Base-by-base conservation (phyloP, 2,113 vertebrate genomes). In the Vidua macroura region DNA sequence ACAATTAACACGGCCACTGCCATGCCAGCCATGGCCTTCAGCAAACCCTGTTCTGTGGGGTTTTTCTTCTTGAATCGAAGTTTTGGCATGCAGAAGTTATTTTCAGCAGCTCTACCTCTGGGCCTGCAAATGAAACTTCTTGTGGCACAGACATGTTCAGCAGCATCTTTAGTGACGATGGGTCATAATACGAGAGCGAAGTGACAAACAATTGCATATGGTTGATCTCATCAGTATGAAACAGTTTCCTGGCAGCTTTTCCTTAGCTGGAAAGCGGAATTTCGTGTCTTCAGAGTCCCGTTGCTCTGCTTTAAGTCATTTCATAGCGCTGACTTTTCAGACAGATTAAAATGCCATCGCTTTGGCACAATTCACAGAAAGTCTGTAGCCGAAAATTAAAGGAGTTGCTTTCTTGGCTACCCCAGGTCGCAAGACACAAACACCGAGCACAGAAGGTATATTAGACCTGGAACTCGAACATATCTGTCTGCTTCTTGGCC, bases 401-500 rank as follows among this genome's bases (percentile, higher is more conserved):
- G 58, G 52, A 68, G 73, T 31, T 2, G 0, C 44, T 56, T 88
- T 35, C 76, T 74, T 21, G 68, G 68, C 78, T 88, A n/a, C 43
- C 53, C 43, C 62, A 60, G 60, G 24, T 13, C 9, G 4, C n/a
- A 6, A 6, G 37, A 85, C 10, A 72, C 33, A 77, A 92, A 67
- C 23, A 8, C n/a, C 1, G 28, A 2, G 8, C 72, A 31, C 55
- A 39, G 37, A 8, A 86, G 52, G n/a, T 10, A 2, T 33, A 3
- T 64, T 97, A 98, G 81, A 99, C 98, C 97, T 99, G 99, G 97
- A 99, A 99, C 95, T 99, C 99, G 96, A 99, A 99, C 98, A 99
- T 98, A 92, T 99, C 99, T 8, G 98, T 99, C 94, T 99, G 99
- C 95, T 99, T 99, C 97, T 99, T 99, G 28, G 99, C 99, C 97